Conservation (phyloP, 2,113 vertebrate genomes). For the Pomatostomus ruficeps region DNA sequence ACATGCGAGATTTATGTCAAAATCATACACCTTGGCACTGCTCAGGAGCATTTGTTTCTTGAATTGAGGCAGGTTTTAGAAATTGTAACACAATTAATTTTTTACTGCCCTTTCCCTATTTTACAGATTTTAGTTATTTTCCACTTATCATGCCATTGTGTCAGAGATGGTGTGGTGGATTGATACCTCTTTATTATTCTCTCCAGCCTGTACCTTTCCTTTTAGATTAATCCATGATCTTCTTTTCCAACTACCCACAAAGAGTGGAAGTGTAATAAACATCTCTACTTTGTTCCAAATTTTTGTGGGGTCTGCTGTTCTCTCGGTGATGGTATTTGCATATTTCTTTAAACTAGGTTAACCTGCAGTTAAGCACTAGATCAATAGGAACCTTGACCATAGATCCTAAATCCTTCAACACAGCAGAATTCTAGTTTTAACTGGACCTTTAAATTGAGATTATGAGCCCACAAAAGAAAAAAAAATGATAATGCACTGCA, state of each 20-base stretch:
- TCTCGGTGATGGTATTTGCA: background rate
- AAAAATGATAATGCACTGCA: background rate
- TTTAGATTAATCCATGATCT: background rate
- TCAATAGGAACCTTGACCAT: background rate
- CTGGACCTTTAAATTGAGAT: background rate
- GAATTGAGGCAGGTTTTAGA: constrained; percentile 41
- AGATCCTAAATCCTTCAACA: background rate
- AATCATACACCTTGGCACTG: background rate
- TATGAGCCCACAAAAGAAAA: background rate
- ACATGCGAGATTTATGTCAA: constrained; percentile 34
- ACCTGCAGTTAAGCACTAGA: background rate
- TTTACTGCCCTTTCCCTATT: constrained; percentile 35
- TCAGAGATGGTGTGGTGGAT: background rate
- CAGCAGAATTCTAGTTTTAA: background rate
- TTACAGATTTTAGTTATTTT: constrained; percentile 49
- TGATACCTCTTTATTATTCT: constrained; percentile 40
- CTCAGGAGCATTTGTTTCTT: constrained; percentile 30
- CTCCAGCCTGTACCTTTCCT: background rate
- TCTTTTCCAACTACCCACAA: background rate
- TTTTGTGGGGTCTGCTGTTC: background rate
- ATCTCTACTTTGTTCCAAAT: background rate
- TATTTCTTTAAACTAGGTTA: background rate
- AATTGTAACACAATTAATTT: constrained; percentile 49
- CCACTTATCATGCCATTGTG: constrained; percentile 23
- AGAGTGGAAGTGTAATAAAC: background rate